These are phyloP conservation scores for Planococcus citri DNA, from an alignment of 1,140 invertebrate genomes.

Conservation along the genomic window DNA sequence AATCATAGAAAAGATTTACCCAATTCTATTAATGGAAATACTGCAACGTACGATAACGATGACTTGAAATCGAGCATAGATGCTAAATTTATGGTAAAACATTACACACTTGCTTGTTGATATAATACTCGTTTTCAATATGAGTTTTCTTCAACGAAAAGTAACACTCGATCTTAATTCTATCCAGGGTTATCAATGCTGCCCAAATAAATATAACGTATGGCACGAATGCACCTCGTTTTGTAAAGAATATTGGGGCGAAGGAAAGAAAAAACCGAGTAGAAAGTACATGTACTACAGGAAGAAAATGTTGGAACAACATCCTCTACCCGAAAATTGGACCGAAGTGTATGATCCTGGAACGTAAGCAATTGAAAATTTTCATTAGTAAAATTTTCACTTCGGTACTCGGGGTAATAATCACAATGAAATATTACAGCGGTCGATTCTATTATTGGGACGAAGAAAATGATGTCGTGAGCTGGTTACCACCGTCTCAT, in stretches of 20 bases:
- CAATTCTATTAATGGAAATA: not conserved
- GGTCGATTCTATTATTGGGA: constrained; percentile 93
- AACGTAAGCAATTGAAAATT: constrained; percentile 41
- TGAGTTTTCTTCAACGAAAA: not conserved
- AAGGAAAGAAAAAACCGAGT: constrained; percentile 54
- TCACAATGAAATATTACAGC: constrained; percentile 35
- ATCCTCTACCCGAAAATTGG: constrained; percentile 87
- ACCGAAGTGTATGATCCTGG: constrained; percentile 85
- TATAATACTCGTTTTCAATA: no score
- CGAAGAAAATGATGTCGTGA: constrained; percentile 76
- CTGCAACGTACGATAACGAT: not conserved
- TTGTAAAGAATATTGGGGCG: constrained; percentile 80
- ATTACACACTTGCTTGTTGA: no score
- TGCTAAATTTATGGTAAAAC: not conserved
- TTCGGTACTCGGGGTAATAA: not conserved
- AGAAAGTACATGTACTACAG: constrained; percentile 61
- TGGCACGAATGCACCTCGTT: constrained; percentile 83
- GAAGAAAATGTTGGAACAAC: constrained; percentile 65
- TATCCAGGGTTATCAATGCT: constrained; percentile 54
- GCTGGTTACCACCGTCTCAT: constrained; percentile 86
- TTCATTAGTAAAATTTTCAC: not conserved
- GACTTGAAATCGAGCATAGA: not conserved
- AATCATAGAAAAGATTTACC: no score
- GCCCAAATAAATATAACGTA: constrained; percentile 93
- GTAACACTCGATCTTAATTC: constrained; percentile 19